A percentile compares a stretch with the other conserved stretches of the same genome.
phyloP scores from a whole-genome alignment of 2,797 vertebrate genomes.

The Jordanella pulchra region DNA sequence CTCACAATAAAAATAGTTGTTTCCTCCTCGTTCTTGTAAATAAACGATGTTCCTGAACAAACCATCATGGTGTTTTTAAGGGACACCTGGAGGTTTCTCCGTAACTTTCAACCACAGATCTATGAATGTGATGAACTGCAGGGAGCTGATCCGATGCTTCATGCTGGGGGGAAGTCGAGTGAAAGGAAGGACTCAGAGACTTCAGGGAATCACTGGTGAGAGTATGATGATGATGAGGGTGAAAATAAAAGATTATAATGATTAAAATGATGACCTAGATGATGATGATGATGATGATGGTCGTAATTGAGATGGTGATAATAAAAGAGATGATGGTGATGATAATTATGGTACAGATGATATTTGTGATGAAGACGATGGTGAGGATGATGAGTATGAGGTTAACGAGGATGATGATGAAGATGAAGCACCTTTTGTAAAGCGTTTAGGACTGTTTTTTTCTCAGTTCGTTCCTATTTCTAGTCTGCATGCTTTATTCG shows the following conservation, averaged over 20 bases:
- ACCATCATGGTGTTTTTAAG: neutral
- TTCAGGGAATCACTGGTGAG: neutral
- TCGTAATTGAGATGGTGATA: no score
- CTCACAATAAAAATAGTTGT: neutral
- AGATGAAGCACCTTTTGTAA: slow-evolving; percentile 6
- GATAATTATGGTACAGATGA: neutral
- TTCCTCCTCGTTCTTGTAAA: neutral
- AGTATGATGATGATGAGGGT: slow-evolving; percentile 3
- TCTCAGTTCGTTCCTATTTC: slow-evolving; percentile 43
- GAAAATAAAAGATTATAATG: no score
- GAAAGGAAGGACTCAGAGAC: neutral
- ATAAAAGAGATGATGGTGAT: slow-evolving; percentile 1
- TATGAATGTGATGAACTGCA: neutral
- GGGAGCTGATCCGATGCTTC: neutral
- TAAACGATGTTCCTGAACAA: neutral
- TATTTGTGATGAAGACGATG: slow-evolving; percentile 1
- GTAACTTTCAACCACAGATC: neutral
- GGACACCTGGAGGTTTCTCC: neutral
- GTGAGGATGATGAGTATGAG: slow-evolving; percentile 6
- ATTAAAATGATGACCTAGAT: neutral
- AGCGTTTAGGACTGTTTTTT: neutral
- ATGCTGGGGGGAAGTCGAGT: neutral
- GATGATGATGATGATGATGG: slow-evolving; percentile 5
- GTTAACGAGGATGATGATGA: slow-evolving; percentile 2
- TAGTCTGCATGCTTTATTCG: slow-evolving; percentile 73